A percentile compares a stretch with the other conserved stretches of the same genome.
Evolutionary conservation across 92 coral and sea anemone genomes (phyloP).

Genomic region (Epizoanthus stellaris): DNA sequence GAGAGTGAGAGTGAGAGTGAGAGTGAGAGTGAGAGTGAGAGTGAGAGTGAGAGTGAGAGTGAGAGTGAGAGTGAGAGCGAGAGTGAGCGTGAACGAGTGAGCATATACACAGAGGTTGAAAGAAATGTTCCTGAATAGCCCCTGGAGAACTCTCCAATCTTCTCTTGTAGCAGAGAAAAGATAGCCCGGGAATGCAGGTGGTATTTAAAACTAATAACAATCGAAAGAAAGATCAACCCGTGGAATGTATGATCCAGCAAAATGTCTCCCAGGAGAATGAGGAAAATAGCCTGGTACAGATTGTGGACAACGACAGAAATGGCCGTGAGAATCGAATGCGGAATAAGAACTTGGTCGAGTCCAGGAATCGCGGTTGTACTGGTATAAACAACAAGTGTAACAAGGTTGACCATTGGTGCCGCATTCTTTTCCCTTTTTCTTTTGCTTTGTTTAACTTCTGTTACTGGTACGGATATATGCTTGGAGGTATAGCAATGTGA

Average conservation of each 20-base stretch:
- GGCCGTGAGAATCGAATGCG: not conserved
- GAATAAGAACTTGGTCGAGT: not conserved
- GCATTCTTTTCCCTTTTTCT: conserved; percentile 57
- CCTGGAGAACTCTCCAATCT: not conserved
- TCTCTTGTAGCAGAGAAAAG: not conserved
- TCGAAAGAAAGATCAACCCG: not conserved
- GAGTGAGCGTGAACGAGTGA: too few species aligned
- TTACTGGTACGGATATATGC: conserved; percentile 70
- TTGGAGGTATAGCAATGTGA: conserved; percentile 3
- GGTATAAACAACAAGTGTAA: conserved; percentile 4
- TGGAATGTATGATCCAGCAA: not conserved
- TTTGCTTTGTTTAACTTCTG: conserved; percentile 58
- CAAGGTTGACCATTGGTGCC: conserved; percentile 54
- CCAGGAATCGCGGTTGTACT: not conserved
- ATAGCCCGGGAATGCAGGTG: not conserved
- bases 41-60: too few species aligned
- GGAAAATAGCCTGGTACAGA: not conserved
- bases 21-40: too few species aligned
- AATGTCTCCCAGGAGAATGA: not conserved
- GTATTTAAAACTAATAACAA: not conserved
- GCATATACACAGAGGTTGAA: too few species aligned
- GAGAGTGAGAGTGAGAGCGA: too few species aligned
- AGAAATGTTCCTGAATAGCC: too few species aligned
- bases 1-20: too few species aligned
- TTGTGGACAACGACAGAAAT: conserved; percentile 12